A percentile compares a stretch with the other conserved stretches of the same genome.
phyloP scores from a whole-genome alignment of 1,140 invertebrate species.

The Bombyx mandarina region DNA sequence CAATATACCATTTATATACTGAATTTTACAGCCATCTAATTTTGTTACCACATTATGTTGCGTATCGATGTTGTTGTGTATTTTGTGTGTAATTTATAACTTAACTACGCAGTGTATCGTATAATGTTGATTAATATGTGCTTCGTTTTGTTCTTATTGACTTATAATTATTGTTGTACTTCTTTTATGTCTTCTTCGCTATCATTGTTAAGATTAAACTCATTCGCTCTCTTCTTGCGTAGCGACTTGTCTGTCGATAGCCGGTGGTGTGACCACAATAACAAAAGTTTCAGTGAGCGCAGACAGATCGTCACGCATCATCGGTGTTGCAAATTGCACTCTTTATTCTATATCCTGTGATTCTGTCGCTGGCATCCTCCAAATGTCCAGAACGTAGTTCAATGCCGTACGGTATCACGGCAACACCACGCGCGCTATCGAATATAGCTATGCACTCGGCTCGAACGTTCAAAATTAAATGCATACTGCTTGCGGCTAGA shows the following conservation, averaged over 20 bases:
- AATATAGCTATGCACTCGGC: constrained; percentile 64
- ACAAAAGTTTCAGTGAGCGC: too few relatives aligned
- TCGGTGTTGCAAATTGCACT: constrained; percentile 71
- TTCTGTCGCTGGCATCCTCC: constrained; percentile 65
- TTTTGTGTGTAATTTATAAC: constrained; percentile 47
- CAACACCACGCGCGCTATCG: constrained; percentile 57
- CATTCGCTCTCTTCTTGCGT: constrained; percentile 55
- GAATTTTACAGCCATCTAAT: too few relatives aligned
- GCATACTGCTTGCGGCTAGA: constrained; percentile 68
- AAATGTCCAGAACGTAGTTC: constrained; percentile 56
- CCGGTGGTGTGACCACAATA: neutral
- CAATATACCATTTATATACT: too few relatives aligned
- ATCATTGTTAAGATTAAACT: constrained; percentile 57
- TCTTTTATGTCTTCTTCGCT: constrained; percentile 60
- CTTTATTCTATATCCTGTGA: constrained; percentile 68
- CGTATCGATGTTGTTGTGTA: constrained; percentile 66
- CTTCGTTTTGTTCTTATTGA: constrained; percentile 41
- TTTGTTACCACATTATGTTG: constrained; percentile 37
- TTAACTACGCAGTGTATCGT: constrained; percentile 45
- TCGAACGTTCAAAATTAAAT: constrained; percentile 66
- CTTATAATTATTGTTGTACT: constrained; percentile 29
- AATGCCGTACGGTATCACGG: constrained; percentile 44
- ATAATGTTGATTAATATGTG: constrained; percentile 30
- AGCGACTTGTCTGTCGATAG: constrained; percentile 36
- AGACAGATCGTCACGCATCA: constrained; percentile 42